Conservation (phyloP, 2,797 vertebrate genomes). For the Alfaro cultratus region DNA sequence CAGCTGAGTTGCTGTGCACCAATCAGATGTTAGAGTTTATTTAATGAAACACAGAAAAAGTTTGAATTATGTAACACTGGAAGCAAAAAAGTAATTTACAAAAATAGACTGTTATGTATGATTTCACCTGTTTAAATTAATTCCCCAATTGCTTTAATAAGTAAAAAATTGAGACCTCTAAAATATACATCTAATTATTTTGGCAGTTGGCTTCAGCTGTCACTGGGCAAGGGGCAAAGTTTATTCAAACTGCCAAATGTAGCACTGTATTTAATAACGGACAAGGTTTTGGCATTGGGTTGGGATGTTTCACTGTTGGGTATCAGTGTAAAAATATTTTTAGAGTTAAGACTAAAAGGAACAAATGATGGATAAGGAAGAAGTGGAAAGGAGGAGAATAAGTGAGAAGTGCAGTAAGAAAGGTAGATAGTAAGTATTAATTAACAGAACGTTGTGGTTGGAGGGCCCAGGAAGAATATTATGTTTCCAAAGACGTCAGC, state of each 20-base stretch:
- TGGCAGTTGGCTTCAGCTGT: background rate
- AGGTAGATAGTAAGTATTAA: background rate
- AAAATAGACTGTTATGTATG: background rate
- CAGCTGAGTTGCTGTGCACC: background rate
- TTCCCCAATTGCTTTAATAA: background rate
- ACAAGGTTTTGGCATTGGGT: background rate
- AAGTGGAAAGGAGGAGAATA: background rate
- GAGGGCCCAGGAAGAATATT: background rate
- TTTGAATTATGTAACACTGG: background rate
- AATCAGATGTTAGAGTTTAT: background rate
- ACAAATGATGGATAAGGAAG: background rate
- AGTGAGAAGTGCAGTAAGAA: background rate
- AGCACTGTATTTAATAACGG: background rate
- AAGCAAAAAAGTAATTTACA: background rate
- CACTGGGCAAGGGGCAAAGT: background rate
- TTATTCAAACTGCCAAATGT: background rate
- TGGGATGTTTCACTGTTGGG: background rate
- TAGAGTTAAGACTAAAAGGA: background rate
- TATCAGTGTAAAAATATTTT: background rate
- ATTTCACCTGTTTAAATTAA: background rate
- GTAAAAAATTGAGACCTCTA: background rate
- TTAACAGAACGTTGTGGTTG: background rate
- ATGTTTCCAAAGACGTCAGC: background rate
- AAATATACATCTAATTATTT: background rate
- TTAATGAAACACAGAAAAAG: background rate